Evolutionary conservation across 2,113 vertebrate species (phyloP).

Genomic region (Labeo catla): DNA sequence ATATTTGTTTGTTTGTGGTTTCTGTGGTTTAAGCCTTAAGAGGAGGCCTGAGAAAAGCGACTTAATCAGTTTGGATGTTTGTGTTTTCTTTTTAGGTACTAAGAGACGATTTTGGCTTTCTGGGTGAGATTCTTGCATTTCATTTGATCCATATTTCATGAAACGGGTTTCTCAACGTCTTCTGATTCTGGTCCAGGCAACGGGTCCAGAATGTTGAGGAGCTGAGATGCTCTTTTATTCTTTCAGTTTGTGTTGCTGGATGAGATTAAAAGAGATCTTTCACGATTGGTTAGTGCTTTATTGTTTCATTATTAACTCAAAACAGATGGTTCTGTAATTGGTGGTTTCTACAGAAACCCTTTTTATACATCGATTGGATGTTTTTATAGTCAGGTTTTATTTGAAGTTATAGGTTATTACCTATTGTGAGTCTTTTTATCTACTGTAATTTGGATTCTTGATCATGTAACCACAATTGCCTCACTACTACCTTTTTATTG

Average conservation of each 20-base stretch:
- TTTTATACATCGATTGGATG: neutral
- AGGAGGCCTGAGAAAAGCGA: neutral
- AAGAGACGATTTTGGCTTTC: slow-evolving; percentile 14
- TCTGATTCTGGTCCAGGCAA: slow-evolving; percentile 48
- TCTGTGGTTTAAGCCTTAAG: neutral
- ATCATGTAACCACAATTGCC: neutral
- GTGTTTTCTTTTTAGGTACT: slow-evolving; percentile 16
- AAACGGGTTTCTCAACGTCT: slow-evolving; percentile 20
- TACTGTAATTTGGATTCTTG: neutral
- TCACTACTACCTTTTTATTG: neutral
- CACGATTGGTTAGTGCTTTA: neutral
- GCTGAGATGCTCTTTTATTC: slow-evolving; percentile 27
- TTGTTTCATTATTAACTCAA: slow-evolving; percentile 39
- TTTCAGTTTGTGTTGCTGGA: slow-evolving; percentile 28
- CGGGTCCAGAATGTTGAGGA: slow-evolving; percentile 29
- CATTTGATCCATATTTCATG: slow-evolving; percentile 54
- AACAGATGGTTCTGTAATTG: slow-evolving; percentile 1
- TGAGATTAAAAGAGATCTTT: slow-evolving; percentile 26
- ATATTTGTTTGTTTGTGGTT: slow-evolving; percentile 1
- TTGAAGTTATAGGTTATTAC: slow-evolving; percentile 4
- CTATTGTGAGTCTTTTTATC: neutral
- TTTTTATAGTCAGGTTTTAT: neutral
- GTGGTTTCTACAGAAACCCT: neutral
- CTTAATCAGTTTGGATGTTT: slow-evolving; percentile 10
- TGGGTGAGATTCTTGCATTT: slow-evolving; percentile 34